These are phyloP conservation scores for Brachionichthys hirsutus DNA, from an alignment of 2,113 vertebrate species.

Conservation along the genomic window DNA sequence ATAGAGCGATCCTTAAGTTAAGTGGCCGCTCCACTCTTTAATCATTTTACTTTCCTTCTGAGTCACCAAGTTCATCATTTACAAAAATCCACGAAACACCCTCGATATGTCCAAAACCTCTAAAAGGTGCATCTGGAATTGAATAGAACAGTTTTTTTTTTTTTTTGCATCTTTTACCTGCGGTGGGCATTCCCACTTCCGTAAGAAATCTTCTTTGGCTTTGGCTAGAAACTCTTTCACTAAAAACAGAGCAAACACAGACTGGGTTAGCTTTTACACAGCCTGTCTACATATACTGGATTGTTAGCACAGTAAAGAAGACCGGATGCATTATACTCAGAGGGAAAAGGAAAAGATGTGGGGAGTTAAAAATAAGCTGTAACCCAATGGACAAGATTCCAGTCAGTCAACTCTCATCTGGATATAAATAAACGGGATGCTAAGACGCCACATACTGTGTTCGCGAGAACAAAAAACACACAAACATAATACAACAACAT, in stretches of 20 bases:
- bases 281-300: not conserved
- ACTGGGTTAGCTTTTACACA: constrained; percentile 1
- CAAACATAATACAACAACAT: constrained; percentile 67
- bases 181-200: constrained; percentile 98
- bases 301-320: constrained; percentile 29
- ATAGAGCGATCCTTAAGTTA: no score
- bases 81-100: no score
- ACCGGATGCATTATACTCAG: constrained; percentile 23
- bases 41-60: no score
- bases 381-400: constrained; percentile 25
- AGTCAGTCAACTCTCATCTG: constrained; percentile 63
- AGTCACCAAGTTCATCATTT: no score
- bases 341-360: constrained; percentile 12
- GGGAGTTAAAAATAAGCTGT: constrained; percentile 25
- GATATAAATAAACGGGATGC: constrained; percentile 41
- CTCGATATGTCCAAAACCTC: no score
- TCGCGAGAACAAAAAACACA: constrained; percentile 32
- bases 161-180: constrained; percentile 85
- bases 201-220: constrained; percentile 99
- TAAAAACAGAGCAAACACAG: constrained; percentile 54
- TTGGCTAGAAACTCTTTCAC: constrained; percentile 99
- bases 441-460: constrained; percentile 30
- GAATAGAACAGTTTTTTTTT: no score
- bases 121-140: no score
- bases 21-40: no score